phyloP scores from a whole-genome alignment of 2,888 invertebrate species.

The Eupithecia exiguata region DNA sequence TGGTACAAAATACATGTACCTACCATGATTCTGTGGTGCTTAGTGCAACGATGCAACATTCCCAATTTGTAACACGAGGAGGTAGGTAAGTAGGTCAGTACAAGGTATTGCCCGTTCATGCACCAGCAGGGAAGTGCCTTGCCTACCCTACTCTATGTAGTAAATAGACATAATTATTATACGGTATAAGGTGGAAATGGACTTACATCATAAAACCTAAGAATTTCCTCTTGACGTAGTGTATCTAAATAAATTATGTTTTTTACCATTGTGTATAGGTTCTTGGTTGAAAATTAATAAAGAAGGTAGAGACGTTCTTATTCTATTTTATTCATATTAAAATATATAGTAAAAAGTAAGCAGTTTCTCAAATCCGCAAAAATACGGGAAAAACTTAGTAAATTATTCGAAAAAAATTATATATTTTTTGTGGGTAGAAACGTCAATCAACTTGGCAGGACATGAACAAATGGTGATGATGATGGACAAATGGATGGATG shows the following conservation, averaged over 20 bases:
- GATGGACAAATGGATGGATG: too few species aligned
- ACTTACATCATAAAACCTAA: slow-evolving; percentile 63
- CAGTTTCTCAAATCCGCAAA: not conserved
- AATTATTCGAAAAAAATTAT: not conserved
- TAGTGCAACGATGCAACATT: too few species aligned
- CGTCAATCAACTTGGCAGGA: not conserved
- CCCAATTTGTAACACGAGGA: too few species aligned
- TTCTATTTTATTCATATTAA: not conserved
- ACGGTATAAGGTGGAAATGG: not conserved
- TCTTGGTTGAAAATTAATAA: not conserved
- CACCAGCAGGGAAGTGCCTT: too few species aligned
- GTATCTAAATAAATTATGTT: slow-evolving; percentile 64
- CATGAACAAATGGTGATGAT: too few species aligned
- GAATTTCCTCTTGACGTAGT: slow-evolving; percentile 67
- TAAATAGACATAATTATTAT: too few species aligned
- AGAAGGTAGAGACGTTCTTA: too few species aligned
- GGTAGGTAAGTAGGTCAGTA: too few species aligned
- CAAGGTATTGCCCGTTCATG: too few species aligned
- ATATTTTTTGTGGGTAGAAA: not conserved
- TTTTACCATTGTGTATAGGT: slow-evolving; percentile 58
- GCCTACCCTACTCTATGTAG: too few species aligned
- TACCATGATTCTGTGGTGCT: too few species aligned
- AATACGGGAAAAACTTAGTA: not conserved
- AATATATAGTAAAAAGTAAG: not conserved
- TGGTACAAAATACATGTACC: too few species aligned